phyloP scores from a whole-genome alignment of 2,888 invertebrate species.

The Smittia aterrima region DNA sequence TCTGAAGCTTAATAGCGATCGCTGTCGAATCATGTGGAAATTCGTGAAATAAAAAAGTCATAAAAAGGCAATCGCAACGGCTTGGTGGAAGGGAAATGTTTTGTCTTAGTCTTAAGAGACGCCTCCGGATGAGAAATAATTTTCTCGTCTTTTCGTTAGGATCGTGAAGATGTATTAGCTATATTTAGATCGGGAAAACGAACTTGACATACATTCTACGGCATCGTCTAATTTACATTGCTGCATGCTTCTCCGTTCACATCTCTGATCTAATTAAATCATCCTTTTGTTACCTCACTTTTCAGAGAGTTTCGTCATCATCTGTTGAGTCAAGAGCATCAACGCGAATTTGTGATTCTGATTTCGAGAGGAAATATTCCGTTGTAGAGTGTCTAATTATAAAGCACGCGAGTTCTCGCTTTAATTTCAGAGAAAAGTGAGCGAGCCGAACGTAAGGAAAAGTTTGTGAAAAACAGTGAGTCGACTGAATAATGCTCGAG shows the following conservation, averaged over 20 bases:
- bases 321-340: neutral
- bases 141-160: no score
- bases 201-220: slow-evolving; percentile 7
- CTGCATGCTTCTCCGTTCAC: neutral
- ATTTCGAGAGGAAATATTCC: neutral
- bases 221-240: neutral
- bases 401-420: neutral
- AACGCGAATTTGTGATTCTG: neutral
- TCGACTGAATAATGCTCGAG: slow-evolving; percentile 8
- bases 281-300: slow-evolving; percentile 1
- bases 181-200: neutral
- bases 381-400: neutral
- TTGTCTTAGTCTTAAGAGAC: neutral
- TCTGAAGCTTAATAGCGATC: no score
- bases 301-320: neutral
- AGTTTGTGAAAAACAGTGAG: neutral
- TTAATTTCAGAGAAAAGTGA: neutral
- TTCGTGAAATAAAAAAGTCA: neutral
- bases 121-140: no score
- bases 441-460: neutral
- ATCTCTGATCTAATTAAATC: neutral
- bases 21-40: neutral
- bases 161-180: no score
- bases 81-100: neutral
- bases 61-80: neutral